A percentile compares a stretch with the other conserved stretches of the same genome.
Evolutionary conservation across 2,888 invertebrate species (phyloP).

Genomic region (Choreutis nemorana): DNA sequence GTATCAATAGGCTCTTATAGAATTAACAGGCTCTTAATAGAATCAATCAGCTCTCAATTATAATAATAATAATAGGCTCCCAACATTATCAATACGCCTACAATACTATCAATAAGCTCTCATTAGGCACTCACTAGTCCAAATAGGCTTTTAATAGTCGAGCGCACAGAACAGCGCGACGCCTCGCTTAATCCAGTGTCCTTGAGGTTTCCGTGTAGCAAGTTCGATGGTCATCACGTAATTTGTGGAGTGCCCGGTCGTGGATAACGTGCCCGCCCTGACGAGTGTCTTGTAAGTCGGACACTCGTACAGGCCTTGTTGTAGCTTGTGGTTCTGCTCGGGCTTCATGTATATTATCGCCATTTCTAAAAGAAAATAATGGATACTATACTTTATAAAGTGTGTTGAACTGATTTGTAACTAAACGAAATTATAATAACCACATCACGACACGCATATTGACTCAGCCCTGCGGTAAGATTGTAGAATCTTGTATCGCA

Average conservation of each 20-base stretch:
- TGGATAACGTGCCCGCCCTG: constrained; percentile 77
- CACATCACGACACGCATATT: too few species aligned
- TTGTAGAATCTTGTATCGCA: too few species aligned
- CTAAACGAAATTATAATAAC: too few species aligned
- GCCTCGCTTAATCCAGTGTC: constrained; percentile 82
- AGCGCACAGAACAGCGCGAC: constrained; percentile 81
- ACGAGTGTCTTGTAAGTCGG: constrained; percentile 83
- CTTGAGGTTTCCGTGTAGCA: constrained; percentile 67
- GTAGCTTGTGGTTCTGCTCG: constrained; percentile 65
- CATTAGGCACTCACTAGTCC: too few species aligned
- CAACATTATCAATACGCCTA: too few species aligned
- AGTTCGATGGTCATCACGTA: constrained; percentile 80
- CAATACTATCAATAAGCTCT: too few species aligned
- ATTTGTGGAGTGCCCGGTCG: constrained; percentile 86
- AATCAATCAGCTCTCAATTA: too few species aligned
- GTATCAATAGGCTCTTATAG: too few species aligned
- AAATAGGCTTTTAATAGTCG: constrained; percentile 57
- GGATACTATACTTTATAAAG: neutral
- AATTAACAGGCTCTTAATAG: too few species aligned
- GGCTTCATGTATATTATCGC: constrained; percentile 75
- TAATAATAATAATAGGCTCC: too few species aligned
- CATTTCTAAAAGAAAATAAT: constrained; percentile 60
- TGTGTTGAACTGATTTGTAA: too few species aligned
- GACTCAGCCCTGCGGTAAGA: too few species aligned
- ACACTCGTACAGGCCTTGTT: constrained; percentile 66